Percentiles rank a stretch among this genome's conserved stretches.
phyloP scores from a whole-genome alignment of 2,113 vertebrate species.

The Boulengeromyrus knoepffleri region DNA sequence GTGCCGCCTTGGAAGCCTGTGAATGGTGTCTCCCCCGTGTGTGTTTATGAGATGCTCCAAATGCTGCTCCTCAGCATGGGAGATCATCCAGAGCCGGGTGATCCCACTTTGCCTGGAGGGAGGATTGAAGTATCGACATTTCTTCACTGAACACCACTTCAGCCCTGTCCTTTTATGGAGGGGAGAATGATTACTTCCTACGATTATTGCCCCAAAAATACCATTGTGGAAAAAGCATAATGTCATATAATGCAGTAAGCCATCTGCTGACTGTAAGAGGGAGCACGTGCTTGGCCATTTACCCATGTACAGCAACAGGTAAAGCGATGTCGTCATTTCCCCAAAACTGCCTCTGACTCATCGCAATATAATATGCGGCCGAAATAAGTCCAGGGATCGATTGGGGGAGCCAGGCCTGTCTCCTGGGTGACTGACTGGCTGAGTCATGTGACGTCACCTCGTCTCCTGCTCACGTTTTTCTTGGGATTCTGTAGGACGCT shows the following conservation, averaged over 20 bases:
- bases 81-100: not conserved
- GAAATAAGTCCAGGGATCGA: slow-evolving; percentile 33
- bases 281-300: slow-evolving; percentile 28
- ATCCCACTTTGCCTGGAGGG: not conserved
- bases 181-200: not conserved
- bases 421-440: slow-evolving; percentile 18
- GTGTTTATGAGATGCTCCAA: slow-evolving; percentile 29
- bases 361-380: slow-evolving; percentile 32
- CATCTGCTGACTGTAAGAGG: not conserved
- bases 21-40: slow-evolving; percentile 36
- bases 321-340: slow-evolving; percentile 37
- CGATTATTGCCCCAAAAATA: not conserved
- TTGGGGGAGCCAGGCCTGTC: slow-evolving; percentile 20
- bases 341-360: slow-evolving; percentile 35
- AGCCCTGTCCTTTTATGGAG: not conserved
- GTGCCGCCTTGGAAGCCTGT: slow-evolving; percentile 39
- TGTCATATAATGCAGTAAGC: not conserved
- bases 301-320: slow-evolving; percentile 37
- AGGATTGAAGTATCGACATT: not conserved
- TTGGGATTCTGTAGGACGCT: not conserved
- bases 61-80: not conserved
- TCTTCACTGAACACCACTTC: not conserved
- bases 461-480: not conserved
- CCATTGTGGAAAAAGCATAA: not conserved
- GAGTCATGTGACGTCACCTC: not conserved